Evolutionary conservation across 1,140 invertebrate genomes (phyloP), one percentile per base, ranked within the genome.

Genomic region (Drosophila ogumai): DNA sequence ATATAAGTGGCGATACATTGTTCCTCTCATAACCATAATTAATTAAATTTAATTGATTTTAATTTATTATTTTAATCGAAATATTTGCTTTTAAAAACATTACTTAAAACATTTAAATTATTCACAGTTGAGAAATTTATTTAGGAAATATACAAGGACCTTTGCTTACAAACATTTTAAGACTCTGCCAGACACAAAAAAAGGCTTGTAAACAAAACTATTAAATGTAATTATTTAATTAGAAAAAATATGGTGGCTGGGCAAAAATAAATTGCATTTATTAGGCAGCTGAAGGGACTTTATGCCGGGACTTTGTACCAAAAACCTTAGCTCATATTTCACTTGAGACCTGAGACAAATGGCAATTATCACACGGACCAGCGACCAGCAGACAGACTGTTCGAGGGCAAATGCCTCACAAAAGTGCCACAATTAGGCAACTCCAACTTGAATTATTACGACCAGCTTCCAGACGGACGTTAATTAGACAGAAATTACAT

Each of bases 401-500:
- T 61, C 61, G 56, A 64, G 32, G 60, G 63, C 50, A 25, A 71
- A 19, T 15, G 38, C 19, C 66, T 22, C 32, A 17, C 31, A 47
- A 34, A 54, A 69, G 38, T 67, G 52, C 40, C 66, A 61, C 56
- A 74, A 72, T 74, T 73, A 72, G 49, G 34, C 50, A 75, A 40
- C 40, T 41, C 34, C 40, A 22, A 28, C 17, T 38, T 44, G 34
- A 73, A 8, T 52, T 58, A 71, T 73, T 59, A 71, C 41, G 71
- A 28, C 41, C 43, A 47, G 59, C 56, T 41, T 46, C 52, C 72
- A 50, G 43, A 36, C 44, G 31, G 25, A 44, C 60, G 40, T 34
- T 58, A 75, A 66, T 75, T 52, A 57, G 69, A 17, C 50, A 64
- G 44, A 66, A 34, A 67, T 67, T 66, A 59, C 63, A 78, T 71